A percentile compares a stretch with the other conserved stretches of the same genome.
These are phyloP conservation scores for Paramormyrops kingsleyae DNA, from an alignment of 2,113 vertebrate genomes.

Conservation along the genomic window DNA sequence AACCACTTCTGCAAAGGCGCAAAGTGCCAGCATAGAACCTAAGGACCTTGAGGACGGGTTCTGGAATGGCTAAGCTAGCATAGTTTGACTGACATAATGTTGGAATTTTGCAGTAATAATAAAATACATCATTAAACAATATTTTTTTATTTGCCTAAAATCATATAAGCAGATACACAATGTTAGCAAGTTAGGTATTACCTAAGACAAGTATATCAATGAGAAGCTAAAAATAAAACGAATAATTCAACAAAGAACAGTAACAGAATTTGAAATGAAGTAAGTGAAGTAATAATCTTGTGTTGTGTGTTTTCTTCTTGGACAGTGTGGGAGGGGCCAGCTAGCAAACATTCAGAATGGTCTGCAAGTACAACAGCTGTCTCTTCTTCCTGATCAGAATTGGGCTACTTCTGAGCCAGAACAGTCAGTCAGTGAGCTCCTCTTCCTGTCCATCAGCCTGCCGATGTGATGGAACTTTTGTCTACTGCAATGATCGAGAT, in stretches of 20 bases:
- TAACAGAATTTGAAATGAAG: not conserved
- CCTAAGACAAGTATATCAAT: not conserved
- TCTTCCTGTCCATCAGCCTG: constrained; percentile 85
- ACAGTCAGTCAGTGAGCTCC: constrained; percentile 73
- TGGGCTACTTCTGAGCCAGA: constrained; percentile 82
- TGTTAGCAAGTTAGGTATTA: not conserved
- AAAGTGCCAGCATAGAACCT: not conserved
- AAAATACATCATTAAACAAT: not conserved
- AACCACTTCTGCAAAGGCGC: not conserved
- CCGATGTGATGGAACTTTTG: constrained; percentile 93
- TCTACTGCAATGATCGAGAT: constrained; percentile 97
- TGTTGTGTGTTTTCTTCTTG: constrained; percentile 56
- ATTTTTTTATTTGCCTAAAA: not conserved
- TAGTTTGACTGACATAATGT: not conserved
- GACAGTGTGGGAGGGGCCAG: constrained; percentile 62
- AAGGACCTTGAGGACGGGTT: not conserved
- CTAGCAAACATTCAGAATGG: constrained; percentile 74
- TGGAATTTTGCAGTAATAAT: not conserved
- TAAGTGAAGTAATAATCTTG: constrained; percentile 40
- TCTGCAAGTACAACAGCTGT: constrained; percentile 80
- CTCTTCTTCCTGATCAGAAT: constrained; percentile 83
- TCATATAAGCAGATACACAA: not conserved
- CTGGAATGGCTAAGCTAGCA: not conserved
- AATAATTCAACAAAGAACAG: not conserved
- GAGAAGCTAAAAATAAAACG: not conserved